Evolutionary conservation across 1,140 invertebrate species (phyloP).

Genomic region (Antheraea mylitta): DNA sequence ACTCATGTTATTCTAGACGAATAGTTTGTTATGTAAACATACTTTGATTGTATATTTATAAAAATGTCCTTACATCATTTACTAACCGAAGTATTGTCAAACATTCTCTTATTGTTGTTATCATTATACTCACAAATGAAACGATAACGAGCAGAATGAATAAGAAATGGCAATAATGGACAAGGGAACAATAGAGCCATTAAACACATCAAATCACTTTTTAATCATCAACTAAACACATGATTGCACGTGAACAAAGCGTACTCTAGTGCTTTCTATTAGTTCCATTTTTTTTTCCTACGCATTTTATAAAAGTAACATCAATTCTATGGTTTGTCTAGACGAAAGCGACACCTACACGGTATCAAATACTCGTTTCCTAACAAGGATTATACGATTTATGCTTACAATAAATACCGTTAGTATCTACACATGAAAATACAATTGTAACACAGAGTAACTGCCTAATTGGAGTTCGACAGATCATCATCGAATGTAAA

Average conservation of each 20-base stretch:
- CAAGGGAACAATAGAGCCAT: conserved; percentile 13
- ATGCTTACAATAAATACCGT: not conserved
- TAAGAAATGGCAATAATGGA: not conserved
- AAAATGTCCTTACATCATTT: not conserved
- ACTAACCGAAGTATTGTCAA: not conserved
- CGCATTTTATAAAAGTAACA: conserved; percentile 8
- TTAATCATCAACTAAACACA: conserved; percentile 20
- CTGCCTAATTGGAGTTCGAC: not conserved
- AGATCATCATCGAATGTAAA: not conserved
- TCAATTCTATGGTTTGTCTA: conserved; percentile 27
- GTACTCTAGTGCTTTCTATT: conserved; percentile 32
- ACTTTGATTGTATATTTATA: no score
- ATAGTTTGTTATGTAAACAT: no score
- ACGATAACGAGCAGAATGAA: not conserved
- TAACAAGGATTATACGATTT: conserved; percentile 15
- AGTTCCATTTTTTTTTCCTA: conserved; percentile 25
- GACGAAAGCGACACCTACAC: conserved; percentile 13
- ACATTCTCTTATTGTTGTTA: not conserved
- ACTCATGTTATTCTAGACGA: no score
- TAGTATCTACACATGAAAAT: not conserved
- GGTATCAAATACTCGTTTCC: conserved; percentile 26
- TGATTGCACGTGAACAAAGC: conserved; percentile 24
- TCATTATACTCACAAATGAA: not conserved
- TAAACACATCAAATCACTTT: conserved; percentile 24
- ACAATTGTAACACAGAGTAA: not conserved